Evolutionary conservation across 2,797 vertebrate genomes (phyloP), one percentile per base, ranked within the genome.

Genomic region (Lacerta viridis): DNA sequence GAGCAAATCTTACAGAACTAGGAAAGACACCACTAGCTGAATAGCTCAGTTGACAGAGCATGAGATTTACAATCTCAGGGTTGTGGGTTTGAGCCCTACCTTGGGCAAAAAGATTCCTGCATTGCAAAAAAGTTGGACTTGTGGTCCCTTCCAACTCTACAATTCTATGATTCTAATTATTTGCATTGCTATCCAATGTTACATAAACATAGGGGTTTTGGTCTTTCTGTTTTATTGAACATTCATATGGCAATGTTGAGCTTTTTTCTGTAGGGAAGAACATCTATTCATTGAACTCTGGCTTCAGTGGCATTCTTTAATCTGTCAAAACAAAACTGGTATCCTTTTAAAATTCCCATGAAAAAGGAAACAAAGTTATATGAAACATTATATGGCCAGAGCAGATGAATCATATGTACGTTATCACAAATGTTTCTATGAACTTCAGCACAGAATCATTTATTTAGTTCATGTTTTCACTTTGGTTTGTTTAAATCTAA

Each of bases 341-440:
- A 7, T 80, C 46, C 8, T 83, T 84, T 74, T 82, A 46, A 25
- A 43, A 64, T 50, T 41, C 85, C 84, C 83, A 88, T 92, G 92
- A 91, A 81, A 88, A 90, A 83, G 8, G 84, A 66, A 94, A 95
- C 93, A 90, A 94, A 91, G 81, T 84, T 95, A 94, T 93, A 91
- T 94, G 93, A 94, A 95, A 91, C 92, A 94, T 88, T 90, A 82
- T 90, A 82, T 80, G 86, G 84, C 50, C 50, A 88, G 86, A 88
- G 61, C 82, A 91, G 88, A 89, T 95, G 92, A 95, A 89, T 94
- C 94, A 94, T 94, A 93, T 93, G 81, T 91, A 91, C 87, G 89
- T 88, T 92, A 88, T 94, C 93, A 93, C 93, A 95, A 92, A 94
- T 91, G 87, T 89, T 91, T 94, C 80, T 55, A 87, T 46, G 91